Evolutionary conservation across 2,797 vertebrate genomes (phyloP), one percentile per base, ranked within the genome.

Genomic region (Lophotriccus pileatus): DNA sequence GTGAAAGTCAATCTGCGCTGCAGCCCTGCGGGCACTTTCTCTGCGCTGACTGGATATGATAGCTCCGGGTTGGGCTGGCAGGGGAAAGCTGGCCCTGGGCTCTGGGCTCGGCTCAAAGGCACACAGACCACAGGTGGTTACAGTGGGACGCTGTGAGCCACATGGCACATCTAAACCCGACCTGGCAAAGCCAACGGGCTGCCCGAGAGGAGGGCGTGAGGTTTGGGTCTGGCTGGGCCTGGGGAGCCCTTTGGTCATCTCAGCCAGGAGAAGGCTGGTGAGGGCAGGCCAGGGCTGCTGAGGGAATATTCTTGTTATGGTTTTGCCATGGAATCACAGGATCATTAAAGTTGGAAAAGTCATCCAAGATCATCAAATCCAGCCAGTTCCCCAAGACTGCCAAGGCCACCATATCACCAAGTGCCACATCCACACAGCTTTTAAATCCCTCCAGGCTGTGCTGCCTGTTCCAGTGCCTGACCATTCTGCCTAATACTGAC

Each of bases 1-100:
- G 96, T 95, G 94, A 96, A 97, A 96, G 94, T 85, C 86, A 87
- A 89, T 96, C 93, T 84, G 89, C 6, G 2, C 69, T 1, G 2
- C 87, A 89, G 75, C 56, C 87, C 95, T 32, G 50, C 23, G 37
- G 92, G 83, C 67, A 64, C 67, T 86, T 64, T 78, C 68, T 91
- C 43, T 39, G 34, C 30, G 60, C 84, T 82, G 87, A 7, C 66
- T 79, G 34, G 49, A 56, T 91, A n/a, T 39, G 73, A 94, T 75
- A 68, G 66, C 89, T 23, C 8, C 6, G 68, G 60, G 30, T 64
- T 89, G 28, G 47, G 56, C 80, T 92, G 21, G 2, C 0, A 15
- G 9, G 47, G 49, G 47, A 10, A 39, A 81, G 69, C 62, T 39
- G 53, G 39, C 19, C 43, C 69, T 24, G 46, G 68, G 44, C 43